Evolutionary conservation across 2,797 vertebrate genomes (phyloP).

Genomic region (Okamejei kenojei): DNA sequence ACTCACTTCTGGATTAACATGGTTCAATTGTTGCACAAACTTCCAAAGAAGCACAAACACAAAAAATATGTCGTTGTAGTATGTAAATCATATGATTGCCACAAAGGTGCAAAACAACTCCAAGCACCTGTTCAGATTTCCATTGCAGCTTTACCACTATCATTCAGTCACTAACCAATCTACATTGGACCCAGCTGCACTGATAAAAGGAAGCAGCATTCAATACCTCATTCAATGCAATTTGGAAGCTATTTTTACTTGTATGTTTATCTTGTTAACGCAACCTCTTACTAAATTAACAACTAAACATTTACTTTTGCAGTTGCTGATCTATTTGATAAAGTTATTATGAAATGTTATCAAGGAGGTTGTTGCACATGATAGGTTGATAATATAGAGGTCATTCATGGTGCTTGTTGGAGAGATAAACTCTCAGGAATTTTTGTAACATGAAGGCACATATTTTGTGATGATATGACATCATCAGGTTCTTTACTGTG

Average conservation of each 20-base stretch:
- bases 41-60: no score
- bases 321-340: neutral
- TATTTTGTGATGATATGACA: neutral
- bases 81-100: no score
- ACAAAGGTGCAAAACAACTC: no score
- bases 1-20: no score
- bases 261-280: neutral
- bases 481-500: no score
- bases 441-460: neutral
- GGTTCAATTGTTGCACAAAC: no score
- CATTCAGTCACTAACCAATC: no score
- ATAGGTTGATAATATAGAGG: neutral
- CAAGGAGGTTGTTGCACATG: neutral
- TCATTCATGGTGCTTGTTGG: neutral
- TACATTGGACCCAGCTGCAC: no score
- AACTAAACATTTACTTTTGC: constrained; percentile 3
- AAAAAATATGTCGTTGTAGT: no score
- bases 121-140: no score
- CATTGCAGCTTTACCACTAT: no score
- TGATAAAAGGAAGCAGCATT: no score
- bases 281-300: neutral
- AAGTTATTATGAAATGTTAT: constrained; percentile 5
- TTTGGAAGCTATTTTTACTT: constrained; percentile 1
- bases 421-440: neutral
- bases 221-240: neutral